Conservation (phyloP, 2,888 invertebrate species). For the Drosophila paranaensis region DNA sequence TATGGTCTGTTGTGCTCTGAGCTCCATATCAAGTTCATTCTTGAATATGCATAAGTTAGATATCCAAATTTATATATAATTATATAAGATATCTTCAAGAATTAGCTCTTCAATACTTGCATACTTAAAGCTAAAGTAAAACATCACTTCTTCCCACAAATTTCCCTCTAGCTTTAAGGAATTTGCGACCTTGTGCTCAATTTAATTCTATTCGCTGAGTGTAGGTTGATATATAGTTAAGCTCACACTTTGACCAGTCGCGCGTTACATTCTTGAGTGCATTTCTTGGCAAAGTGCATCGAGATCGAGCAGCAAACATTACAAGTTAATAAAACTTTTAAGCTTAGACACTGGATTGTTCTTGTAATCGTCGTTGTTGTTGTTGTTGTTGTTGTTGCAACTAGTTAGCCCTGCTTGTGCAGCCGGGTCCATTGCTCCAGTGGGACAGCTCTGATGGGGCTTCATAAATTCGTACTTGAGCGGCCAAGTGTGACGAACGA, state of each 20-base stretch:
- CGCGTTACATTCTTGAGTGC: conserved; percentile 77
- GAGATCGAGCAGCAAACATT: conserved; percentile 61
- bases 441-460: conserved; percentile 56
- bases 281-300: conserved; percentile 50
- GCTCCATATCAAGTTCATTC: not conserved
- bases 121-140: not conserved
- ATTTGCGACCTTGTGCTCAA: conserved; percentile 5
- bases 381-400: not conserved
- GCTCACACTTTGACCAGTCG: conserved; percentile 73
- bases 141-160: not conserved
- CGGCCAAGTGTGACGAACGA: conserved; percentile 84
- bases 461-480: conserved; percentile 83
- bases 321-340: conserved; percentile 74
- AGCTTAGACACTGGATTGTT: conserved; percentile 28
- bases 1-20: not conserved
- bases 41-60: not conserved
- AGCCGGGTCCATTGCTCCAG: conserved; percentile 39
- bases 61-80: not conserved
- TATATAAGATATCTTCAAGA: not conserved
- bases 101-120: not conserved
- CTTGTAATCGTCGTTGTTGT: not conserved
- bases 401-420: conserved; percentile 17
- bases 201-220: conserved; percentile 10
- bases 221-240: conserved; percentile 15
- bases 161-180: not conserved